A percentile compares a stretch with the other conserved stretches of the same genome.
phyloP scores from a whole-genome alignment of 2,797 vertebrate species.

The Xenops minutus region DNA sequence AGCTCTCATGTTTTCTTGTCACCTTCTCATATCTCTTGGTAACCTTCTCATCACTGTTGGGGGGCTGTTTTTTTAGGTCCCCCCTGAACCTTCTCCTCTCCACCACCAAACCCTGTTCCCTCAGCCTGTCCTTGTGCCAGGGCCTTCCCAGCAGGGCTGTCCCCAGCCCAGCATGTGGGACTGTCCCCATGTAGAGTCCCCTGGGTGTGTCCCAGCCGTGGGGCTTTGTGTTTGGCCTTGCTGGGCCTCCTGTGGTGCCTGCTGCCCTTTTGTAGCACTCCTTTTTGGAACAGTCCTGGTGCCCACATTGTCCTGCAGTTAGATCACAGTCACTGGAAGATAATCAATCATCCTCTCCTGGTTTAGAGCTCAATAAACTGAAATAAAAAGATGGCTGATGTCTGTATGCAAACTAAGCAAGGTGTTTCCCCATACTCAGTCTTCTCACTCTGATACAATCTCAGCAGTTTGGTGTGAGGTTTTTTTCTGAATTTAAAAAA shows the following conservation, averaged over 20 bases:
- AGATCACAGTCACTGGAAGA: not conserved
- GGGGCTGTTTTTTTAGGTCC: not conserved
- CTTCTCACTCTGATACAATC: not conserved
- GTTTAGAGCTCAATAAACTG: not conserved
- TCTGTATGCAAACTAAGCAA: not conserved
- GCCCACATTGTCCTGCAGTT: not conserved
- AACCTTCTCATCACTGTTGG: not conserved
- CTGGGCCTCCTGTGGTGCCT: not conserved
- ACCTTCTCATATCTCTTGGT: not conserved
- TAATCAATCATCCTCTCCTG: not conserved
- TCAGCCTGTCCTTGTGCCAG: accelerated
- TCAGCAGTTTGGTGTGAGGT: not conserved
- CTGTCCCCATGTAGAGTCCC: not conserved
- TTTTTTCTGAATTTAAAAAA: not conserved
- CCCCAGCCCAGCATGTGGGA: not conserved
- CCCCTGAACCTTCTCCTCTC: not conserved
- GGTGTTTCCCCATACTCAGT: not conserved
- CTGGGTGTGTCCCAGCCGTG: not conserved
- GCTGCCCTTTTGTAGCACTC: not conserved
- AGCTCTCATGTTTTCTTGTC: not conserved
- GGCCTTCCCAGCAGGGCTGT: not conserved
- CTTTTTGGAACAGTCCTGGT: not conserved
- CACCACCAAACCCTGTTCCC: not conserved
- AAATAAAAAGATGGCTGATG: not conserved
- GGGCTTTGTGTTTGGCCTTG: not conserved